phyloP scores from a whole-genome alignment of 2,113 vertebrate genomes.

The Sialia sialis region DNA sequence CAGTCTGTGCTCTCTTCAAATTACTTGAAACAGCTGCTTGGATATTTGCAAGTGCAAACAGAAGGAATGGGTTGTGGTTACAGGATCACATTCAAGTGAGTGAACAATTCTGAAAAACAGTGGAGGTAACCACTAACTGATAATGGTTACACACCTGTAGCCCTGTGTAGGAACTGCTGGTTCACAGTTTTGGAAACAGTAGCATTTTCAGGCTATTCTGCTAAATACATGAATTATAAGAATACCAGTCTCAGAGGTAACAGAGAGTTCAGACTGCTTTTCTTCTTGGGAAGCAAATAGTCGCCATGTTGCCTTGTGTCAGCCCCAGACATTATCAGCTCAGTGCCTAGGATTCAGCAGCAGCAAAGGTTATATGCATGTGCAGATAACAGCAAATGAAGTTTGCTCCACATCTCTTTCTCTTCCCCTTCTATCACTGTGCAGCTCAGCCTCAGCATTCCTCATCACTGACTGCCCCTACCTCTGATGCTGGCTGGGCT shows the following conservation, averaged over 20 bases:
- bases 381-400: background rate
- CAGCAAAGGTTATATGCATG: background rate
- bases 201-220: background rate
- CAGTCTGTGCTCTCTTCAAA: background rate
- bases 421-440: background rate
- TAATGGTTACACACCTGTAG: background rate
- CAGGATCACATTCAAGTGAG: background rate
- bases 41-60: background rate
- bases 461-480: background rate
- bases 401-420: background rate
- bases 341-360: background rate
- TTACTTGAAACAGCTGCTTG: conserved; percentile 15
- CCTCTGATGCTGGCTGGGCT: background rate
- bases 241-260: background rate
- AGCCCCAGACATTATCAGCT: background rate
- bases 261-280: background rate
- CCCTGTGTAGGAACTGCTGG: background rate
- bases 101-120: background rate
- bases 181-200: background rate
- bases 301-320: background rate
- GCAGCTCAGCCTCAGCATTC: background rate
- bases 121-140: background rate
- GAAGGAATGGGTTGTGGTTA: background rate
- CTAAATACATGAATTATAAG: background rate
- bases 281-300: background rate